Conservation (phyloP, 2,797 vertebrate species). For the Spheniscus humboldti region DNA sequence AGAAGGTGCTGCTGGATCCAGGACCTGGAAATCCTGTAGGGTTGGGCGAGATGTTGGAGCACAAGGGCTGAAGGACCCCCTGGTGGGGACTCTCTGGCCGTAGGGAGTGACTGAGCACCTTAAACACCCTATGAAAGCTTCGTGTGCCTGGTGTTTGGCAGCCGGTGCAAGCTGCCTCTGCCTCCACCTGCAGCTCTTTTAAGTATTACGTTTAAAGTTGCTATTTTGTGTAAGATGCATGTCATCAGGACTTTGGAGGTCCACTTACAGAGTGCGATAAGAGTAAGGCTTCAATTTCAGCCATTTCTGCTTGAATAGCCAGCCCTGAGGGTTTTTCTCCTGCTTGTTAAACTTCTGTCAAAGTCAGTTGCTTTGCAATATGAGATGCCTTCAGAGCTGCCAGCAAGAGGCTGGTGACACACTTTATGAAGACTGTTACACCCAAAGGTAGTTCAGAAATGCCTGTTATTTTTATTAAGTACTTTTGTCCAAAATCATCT, state of each 20-base stretch:
- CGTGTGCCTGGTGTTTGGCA: not conserved
- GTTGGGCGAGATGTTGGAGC: not conserved
- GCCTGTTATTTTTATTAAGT: not conserved
- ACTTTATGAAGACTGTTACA: not conserved
- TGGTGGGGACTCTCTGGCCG: not conserved
- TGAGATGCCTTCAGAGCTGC: not conserved
- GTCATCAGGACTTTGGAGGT: not conserved
- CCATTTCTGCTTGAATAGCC: not conserved
- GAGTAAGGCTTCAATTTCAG: not conserved
- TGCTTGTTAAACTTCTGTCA: slow-evolving; percentile 25
- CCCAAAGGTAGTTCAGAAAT: not conserved
- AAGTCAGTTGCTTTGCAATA: slow-evolving; percentile 12
- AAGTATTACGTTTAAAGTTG: not conserved
- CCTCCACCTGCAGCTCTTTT: not conserved
- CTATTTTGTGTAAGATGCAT: not conserved
- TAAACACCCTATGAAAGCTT: not conserved
- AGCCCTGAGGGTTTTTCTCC: not conserved
- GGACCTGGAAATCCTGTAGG: not conserved
- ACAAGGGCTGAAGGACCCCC: not conserved
- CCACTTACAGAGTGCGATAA: not conserved
- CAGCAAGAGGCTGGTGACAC: not conserved
- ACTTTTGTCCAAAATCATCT: not conserved
- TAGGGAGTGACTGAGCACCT: not conserved
- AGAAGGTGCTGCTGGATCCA: not conserved
- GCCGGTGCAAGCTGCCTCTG: not conserved